Percentiles rank a stretch among this genome's conserved stretches.
Conservation (phyloP, 2,888 invertebrate species). For the Piscicola geometra region DNA sequence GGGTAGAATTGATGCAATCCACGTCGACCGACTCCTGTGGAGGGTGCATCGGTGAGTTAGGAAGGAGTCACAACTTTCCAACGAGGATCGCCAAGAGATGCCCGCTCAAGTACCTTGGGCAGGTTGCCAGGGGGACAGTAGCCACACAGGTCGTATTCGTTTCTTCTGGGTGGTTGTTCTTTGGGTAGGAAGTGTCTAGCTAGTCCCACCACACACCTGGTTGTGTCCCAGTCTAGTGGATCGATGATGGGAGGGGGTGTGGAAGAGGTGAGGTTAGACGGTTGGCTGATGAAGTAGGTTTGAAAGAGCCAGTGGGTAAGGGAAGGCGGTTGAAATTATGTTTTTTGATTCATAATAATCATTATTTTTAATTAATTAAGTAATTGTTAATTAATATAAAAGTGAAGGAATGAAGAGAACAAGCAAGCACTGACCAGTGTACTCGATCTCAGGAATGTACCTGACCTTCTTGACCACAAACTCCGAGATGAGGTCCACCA, state of each 20-base stretch:
- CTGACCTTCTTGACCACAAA: not conserved
- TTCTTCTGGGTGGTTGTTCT: not conserved
- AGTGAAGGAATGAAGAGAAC: not conserved
- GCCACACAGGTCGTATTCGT: conserved; percentile 4
- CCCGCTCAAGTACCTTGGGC: not conserved
- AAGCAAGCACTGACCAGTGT: not conserved
- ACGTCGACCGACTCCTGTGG: not conserved
- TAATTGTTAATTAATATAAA: not conserved
- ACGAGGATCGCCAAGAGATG: no score
- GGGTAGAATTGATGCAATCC: not conserved
- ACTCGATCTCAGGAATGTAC: not conserved
- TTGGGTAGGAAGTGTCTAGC: not conserved
- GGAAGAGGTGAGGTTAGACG: not conserved
- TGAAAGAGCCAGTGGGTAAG: not conserved
- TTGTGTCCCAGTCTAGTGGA: not conserved
- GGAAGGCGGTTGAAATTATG: not conserved
- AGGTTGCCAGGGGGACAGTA: not conserved
- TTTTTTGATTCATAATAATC: no score
- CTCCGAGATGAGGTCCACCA: not conserved
- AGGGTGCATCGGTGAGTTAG: not conserved
- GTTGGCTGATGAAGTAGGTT: not conserved
- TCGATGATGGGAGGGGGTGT: not conserved
- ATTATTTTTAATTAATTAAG: no score
- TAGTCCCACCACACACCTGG: conserved; percentile 3
- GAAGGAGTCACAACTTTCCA: no score